Conservation (phyloP, 2,888 invertebrate genomes). For the Prostheceraeus crozeri region DNA sequence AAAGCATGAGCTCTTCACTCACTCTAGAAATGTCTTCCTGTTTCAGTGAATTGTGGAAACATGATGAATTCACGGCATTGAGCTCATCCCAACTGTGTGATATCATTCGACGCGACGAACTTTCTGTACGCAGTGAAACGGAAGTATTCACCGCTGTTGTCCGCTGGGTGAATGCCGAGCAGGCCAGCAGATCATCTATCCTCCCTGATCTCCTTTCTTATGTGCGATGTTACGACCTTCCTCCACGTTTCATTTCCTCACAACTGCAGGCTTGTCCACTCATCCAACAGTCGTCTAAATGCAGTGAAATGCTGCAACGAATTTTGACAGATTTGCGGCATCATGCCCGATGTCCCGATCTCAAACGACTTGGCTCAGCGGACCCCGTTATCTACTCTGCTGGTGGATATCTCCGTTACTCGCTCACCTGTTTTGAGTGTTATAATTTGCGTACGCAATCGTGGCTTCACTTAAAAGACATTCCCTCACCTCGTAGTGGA, state of each 20-base stretch:
- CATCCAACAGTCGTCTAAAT: constrained; percentile 76
- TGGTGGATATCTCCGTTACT: constrained; percentile 78
- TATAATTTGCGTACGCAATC: constrained; percentile 76
- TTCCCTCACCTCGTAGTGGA: constrained; percentile 80
- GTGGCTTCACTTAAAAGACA: constrained; percentile 72
- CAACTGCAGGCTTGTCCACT: constrained; percentile 83
- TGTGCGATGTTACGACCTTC: constrained; percentile 81
- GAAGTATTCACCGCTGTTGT: constrained; percentile 72
- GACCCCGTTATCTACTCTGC: constrained; percentile 79
- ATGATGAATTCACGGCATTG: constrained; percentile 81
- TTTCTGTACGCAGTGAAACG: constrained; percentile 81
- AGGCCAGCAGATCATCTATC: constrained; percentile 67
- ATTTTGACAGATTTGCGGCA: constrained; percentile 80
- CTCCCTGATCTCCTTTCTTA: constrained; percentile 80
- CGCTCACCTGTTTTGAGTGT: constrained; percentile 76
- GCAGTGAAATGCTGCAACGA: constrained; percentile 77
- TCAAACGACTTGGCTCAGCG: constrained; percentile 71
- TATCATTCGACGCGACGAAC: constrained; percentile 76
- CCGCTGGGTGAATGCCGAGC: constrained; percentile 77
- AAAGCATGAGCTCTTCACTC: too few species aligned
- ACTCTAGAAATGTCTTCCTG: too few species aligned
- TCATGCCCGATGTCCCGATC: constrained; percentile 70
- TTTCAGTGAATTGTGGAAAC: constrained; percentile 67
- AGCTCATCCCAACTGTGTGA: constrained; percentile 71
- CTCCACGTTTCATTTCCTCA: constrained; percentile 78